Percentiles rank a stretch among this genome's conserved stretches.
phyloP scores from a whole-genome alignment of 2,797 vertebrate genomes.

The Babyrousa celebensis region DNA sequence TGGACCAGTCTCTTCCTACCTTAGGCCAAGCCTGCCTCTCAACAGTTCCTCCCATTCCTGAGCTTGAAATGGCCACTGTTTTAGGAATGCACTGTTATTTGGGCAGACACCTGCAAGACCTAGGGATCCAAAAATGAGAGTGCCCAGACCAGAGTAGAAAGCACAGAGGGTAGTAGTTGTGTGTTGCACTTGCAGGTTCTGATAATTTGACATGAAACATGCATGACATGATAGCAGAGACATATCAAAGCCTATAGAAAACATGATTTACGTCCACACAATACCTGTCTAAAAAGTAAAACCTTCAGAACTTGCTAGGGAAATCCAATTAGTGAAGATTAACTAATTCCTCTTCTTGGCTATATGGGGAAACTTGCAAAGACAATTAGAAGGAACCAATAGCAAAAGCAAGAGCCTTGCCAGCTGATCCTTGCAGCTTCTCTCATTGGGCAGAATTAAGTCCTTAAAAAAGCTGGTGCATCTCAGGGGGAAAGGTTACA shows the following conservation, averaged over 20 bases:
- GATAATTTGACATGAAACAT: slow-evolving; percentile 39
- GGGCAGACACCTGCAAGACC: neutral
- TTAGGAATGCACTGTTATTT: neutral
- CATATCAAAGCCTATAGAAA: slow-evolving; percentile 33
- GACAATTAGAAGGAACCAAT: neutral
- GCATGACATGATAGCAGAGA: neutral
- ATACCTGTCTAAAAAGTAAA: slow-evolving; percentile 19
- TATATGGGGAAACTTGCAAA: neutral
- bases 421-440: neutral
- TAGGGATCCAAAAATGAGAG: neutral
- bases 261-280: neutral
- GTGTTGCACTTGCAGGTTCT: neutral
- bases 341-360: neutral
- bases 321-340: slow-evolving; percentile 13
- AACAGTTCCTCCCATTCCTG: neutral
- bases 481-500: neutral
- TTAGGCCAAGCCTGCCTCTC: neutral
- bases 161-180: neutral
- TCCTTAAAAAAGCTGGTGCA: neutral
- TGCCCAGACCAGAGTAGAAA: slow-evolving; percentile 23
- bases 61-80: neutral
- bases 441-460: slow-evolving; percentile 29
- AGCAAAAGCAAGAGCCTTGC: slow-evolving; percentile 23
- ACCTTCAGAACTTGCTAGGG: neutral
- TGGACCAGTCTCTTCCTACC: neutral